A percentile compares a stretch with the other conserved stretches of the same genome.
Conservation (phyloP, 2,113 vertebrate species). For the Apeltes quadracus region DNA sequence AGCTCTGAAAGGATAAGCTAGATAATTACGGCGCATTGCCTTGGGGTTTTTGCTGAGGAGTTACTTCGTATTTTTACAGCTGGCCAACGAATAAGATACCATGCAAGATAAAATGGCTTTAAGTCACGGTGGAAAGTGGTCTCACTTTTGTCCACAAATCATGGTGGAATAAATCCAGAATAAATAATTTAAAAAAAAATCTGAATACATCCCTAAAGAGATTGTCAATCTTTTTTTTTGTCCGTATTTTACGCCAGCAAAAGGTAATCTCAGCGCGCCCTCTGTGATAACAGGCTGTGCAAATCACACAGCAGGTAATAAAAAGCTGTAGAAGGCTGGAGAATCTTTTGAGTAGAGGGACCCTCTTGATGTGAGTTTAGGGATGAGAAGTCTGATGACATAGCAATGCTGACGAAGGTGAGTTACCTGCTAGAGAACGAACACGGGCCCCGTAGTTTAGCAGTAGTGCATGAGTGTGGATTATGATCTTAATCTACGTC, state of each 20-base stretch:
- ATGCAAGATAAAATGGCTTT: no score
- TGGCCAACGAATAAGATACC: constrained; percentile 70
- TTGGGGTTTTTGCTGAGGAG: constrained; percentile 70
- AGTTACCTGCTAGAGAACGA: background rate
- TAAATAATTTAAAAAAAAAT: constrained; percentile 53
- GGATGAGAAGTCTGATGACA: constrained; percentile 3
- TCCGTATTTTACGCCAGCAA: background rate
- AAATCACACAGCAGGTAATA: constrained; percentile 8
- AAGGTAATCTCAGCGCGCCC: background rate
- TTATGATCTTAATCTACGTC: background rate
- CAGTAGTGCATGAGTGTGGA: background rate
- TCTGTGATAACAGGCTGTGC: constrained; percentile 17
- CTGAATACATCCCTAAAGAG: constrained; percentile 34
- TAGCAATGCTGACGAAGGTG: background rate
- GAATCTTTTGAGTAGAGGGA: constrained; percentile 1
- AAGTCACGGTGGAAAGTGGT: no score
- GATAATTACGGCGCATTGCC: constrained; percentile 70
- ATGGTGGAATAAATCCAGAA: constrained; percentile 54
- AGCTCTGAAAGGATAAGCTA: constrained; percentile 67
- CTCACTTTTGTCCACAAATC: no score
- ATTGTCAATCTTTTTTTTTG: constrained; percentile 23
- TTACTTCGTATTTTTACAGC: constrained; percentile 65
- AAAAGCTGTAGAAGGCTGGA: constrained; percentile 3
- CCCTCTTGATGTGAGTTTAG: background rate
- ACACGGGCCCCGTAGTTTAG: background rate